Conservation (phyloP, 2,888 invertebrate genomes). For the Drosophila greeni region DNA sequence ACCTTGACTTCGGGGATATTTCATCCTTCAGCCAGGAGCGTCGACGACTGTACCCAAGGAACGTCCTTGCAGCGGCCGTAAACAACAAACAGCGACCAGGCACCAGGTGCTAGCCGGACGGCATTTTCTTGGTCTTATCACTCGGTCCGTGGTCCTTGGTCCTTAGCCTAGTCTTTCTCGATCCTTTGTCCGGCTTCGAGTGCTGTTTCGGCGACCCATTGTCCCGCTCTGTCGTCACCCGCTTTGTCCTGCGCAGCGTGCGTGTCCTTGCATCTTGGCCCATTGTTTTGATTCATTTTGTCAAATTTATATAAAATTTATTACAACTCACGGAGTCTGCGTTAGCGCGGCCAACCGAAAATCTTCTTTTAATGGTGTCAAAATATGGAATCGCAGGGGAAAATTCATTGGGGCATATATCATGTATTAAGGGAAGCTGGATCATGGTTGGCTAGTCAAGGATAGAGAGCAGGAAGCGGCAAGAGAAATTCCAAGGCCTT, state of each 20-base stretch:
- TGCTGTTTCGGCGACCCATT: slow-evolving; percentile 49
- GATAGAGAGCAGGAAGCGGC: slow-evolving; percentile 22
- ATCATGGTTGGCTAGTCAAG: slow-evolving; percentile 22
- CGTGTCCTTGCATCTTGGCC: slow-evolving; percentile 64
- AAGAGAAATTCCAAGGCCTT: neutral
- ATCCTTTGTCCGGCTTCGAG: slow-evolving; percentile 37
- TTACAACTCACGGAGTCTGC: slow-evolving; percentile 57
- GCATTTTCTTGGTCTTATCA: slow-evolving; percentile 52
- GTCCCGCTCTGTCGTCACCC: slow-evolving; percentile 60
- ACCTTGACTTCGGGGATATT: slow-evolving; percentile 40
- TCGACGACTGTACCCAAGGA: slow-evolving; percentile 57
- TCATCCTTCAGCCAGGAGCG: slow-evolving; percentile 13
- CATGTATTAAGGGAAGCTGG: slow-evolving; percentile 1
- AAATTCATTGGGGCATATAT: slow-evolving; percentile 11
- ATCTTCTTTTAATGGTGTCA: slow-evolving; percentile 68
- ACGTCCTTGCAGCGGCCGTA: slow-evolving; percentile 40
- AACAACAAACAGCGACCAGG: slow-evolving; percentile 52
- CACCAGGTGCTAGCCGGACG: slow-evolving; percentile 63
- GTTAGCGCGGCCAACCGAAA: slow-evolving; percentile 36
- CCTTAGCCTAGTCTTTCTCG: slow-evolving; percentile 30
- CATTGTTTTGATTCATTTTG: slow-evolving; percentile 73
- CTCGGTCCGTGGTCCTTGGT: slow-evolving; percentile 48
- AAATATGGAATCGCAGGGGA: slow-evolving; percentile 45
- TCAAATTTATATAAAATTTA: slow-evolving; percentile 76
- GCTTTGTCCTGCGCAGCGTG: slow-evolving; percentile 39